Base-by-base conservation (phyloP, 2,113 vertebrate species). In the Pleuronectes platessa region DNA sequence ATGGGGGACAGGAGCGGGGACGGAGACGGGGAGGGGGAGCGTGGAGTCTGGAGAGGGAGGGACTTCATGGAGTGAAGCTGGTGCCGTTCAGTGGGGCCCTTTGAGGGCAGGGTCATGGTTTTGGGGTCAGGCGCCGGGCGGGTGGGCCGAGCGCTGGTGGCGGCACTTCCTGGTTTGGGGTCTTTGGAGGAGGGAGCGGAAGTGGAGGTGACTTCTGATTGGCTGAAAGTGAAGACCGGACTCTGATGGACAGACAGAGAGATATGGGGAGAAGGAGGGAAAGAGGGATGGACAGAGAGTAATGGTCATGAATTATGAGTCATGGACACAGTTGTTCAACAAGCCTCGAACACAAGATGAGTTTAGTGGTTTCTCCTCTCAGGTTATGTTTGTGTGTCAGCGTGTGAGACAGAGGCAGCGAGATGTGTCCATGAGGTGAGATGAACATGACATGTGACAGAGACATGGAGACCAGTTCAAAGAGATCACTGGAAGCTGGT, bases 171-270 rank as follows among this genome's bases (percentile, higher is more conserved):
- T 63, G 90, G 45, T 91, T 94, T 94, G 74, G 92, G n/a, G 90
- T 95, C 92, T 92, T 95, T 81, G 94, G 95, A 80, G 79, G 90
- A 87, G 81, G 88, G 40, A 42, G 40, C 20, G 37, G 93, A 82
- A 75, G 89, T 83, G 71, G 93, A 85, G 67, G 91, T 87, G 86
- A 94, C 94, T 82, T 94, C 94, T 81, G 94, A 91, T 74, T 94
- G 96, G 93, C 91, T 97, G 93, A 96, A 97, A 90, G 94, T 96
- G 93, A 96, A 97, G 83, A 96, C 96, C 13, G 96, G 96, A 93
- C 96, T 97, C 96, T 97, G 95, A 81, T 87, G 82, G 82, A 71
- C 75, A 88, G 79, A 89, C 68, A 90, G 78, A 86, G 76, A 90
- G 82, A 85, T 80, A 87, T 86, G 80, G 74, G 82, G 84, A 86